Conservation (phyloP, 2,113 vertebrate genomes). For the Bungarus multicinctus region DNA sequence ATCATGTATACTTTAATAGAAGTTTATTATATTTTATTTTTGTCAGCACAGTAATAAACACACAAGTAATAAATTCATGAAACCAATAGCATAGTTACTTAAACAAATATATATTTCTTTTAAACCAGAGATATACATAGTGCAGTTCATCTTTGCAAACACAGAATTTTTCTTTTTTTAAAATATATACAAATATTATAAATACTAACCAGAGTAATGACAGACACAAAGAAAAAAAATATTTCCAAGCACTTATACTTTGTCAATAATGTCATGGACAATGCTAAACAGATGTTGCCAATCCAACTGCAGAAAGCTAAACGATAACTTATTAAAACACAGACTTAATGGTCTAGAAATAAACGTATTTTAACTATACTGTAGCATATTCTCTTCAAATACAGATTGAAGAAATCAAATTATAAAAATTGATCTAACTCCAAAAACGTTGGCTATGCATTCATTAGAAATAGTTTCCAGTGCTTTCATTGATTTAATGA, state of each 20-base stretch:
- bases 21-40: conserved; percentile 60
- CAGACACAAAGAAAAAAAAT: conserved; percentile 62
- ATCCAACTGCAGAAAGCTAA: conserved; percentile 40
- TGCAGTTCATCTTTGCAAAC: conserved; percentile 36
- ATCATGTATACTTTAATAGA: conserved; percentile 37
- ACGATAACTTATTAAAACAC: conserved; percentile 21
- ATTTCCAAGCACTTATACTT: conserved; percentile 52
- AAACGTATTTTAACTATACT: not conserved
- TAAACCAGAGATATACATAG: conserved; percentile 45
- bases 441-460: not conserved
- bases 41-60: conserved; percentile 64
- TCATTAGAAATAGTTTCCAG: not conserved
- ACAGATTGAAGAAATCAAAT: not conserved
- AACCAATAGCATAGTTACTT: conserved; percentile 51
- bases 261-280: conserved; percentile 43
- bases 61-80: conserved; percentile 62
- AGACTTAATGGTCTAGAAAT: not conserved
- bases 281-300: conserved; percentile 37
- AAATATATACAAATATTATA: conserved; percentile 53
- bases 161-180: conserved; percentile 24
- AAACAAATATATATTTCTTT: conserved; percentile 53
- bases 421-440: not conserved
- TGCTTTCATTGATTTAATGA: not conserved
- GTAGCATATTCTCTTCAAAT: not conserved
- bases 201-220: conserved; percentile 53